phyloP scores from a whole-genome alignment of 2,797 vertebrate genomes.

The Cryptoblepharus egeriae region DNA sequence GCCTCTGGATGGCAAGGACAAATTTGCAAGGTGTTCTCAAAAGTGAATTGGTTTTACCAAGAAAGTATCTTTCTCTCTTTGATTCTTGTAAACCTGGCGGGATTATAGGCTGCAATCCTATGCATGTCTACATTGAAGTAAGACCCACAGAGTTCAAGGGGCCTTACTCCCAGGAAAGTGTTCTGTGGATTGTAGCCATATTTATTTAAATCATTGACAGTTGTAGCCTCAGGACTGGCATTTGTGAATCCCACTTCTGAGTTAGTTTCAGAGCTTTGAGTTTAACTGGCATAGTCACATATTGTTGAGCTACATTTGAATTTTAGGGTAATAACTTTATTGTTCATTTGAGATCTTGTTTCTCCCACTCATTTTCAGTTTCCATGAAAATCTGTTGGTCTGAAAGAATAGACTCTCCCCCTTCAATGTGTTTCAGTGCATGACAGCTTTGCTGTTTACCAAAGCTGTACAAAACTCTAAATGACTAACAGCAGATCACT shows the following conservation, averaged over 20 bases:
- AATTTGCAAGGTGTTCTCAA: not conserved
- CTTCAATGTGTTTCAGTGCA: slow-evolving; percentile 47
- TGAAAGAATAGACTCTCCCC: slow-evolving; percentile 51
- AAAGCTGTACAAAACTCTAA: slow-evolving; percentile 55
- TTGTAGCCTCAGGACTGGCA: rapidly evolving
- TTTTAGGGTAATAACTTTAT: slow-evolving; percentile 45
- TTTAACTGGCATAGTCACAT: not conserved
- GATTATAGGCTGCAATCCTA: too few relatives aligned
- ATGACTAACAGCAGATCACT: slow-evolving; percentile 37
- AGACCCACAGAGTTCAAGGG: too few relatives aligned
- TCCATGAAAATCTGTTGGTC: slow-evolving; percentile 39
- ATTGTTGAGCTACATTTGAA: slow-evolving; percentile 13
- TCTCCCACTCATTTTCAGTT: slow-evolving; percentile 51
- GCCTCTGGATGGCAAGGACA: not conserved
- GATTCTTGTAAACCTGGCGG: slow-evolving; percentile 21
- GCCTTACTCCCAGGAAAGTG: too few relatives aligned
- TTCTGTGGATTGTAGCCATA: too few relatives aligned
- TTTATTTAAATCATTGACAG: slow-evolving; percentile 34
- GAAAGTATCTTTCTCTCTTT: slow-evolving; percentile 24
- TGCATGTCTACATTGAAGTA: too few relatives aligned
- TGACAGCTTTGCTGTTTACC: slow-evolving; percentile 42
- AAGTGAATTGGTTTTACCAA: slow-evolving; percentile 23
- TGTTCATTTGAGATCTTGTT: slow-evolving; percentile 60
- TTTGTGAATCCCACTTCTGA: not conserved
- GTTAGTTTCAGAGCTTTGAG: slow-evolving; percentile 31